Base-by-base conservation (phyloP, 1,140 invertebrate species). In the Zeugodacus cucurbitae region DNA sequence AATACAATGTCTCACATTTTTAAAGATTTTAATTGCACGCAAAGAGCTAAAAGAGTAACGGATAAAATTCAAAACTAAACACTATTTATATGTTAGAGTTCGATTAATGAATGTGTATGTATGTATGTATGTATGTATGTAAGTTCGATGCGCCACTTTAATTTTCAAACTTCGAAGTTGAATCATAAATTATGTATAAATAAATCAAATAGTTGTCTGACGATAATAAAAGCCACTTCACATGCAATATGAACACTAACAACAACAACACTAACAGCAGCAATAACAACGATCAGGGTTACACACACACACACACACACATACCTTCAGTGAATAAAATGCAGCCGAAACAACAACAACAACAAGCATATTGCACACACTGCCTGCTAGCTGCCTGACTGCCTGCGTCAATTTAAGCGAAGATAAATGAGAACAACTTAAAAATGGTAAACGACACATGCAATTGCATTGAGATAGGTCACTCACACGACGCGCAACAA, bases 391-490 rank as follows among this genome's bases (percentile, higher is more conserved):
- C 64, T 70, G 64, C 29, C n/a, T 67, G 29, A 10, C 29, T 32
- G 64, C 32, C 37, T 54, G 74, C 87, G 67, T 57, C 64, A 88
- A 86, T 86, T 86, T 86, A 86, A 86, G 57, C 41, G 87, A 88
- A 88, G 87, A 88, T 78, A 88, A 88, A 88, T 88, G 87, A 88
- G 87, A 88, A 88, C 87, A 88, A 88, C 67, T 88, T 88, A 57
- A 74, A 88, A 87, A 86, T 86, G 44, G 44, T 32, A 88, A 88
- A 88, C 67, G 87, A 88, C 88, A 88, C 70, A 88, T 85, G 88
- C 70, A 88, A 91, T 92, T 92, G 91, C 91, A 92, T 92, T 92
- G 91, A 92, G 91, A 91, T 92, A 92, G 91, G 91, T 92, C 91
- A 92, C 91, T 92, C 91, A 92, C 91, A 92, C 37, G 86, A 67